These are phyloP conservation scores for Trogon surrucura DNA, from an alignment of 2,113 vertebrate species.

Conservation along the genomic window DNA sequence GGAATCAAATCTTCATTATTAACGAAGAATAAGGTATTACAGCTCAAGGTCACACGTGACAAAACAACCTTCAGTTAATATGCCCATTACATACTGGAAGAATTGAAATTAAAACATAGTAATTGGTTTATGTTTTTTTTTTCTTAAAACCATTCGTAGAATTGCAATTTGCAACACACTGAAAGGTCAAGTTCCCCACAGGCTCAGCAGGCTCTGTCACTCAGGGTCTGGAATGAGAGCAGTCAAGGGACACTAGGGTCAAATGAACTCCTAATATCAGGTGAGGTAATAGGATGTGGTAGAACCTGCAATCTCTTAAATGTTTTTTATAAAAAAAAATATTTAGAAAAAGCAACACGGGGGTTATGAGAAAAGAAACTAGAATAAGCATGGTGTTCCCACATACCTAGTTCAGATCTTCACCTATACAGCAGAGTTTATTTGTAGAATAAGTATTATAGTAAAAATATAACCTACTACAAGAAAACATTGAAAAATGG, in stretches of 20 bases:
- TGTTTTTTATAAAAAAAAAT: neutral
- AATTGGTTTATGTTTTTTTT: neutral
- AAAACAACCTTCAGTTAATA: neutral
- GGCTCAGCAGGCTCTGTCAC: neutral
- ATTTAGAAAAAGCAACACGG: neutral
- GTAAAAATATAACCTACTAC: neutral
- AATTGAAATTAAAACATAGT: neutral
- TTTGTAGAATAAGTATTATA: neutral
- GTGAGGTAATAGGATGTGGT: neutral
- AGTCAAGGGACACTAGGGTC: neutral
- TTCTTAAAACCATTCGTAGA: neutral
- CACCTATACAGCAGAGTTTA: neutral
- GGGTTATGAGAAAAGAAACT: neutral
- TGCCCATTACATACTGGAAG: neutral
- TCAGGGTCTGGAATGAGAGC: neutral
- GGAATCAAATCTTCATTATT: neutral
- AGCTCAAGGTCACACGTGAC: neutral
- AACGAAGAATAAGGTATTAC: neutral
- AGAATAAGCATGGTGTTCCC: neutral
- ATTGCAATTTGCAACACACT: neutral
- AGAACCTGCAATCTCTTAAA: neutral
- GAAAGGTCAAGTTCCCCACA: neutral
- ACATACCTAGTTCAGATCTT: neutral
- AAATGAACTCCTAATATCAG: neutral
- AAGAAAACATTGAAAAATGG: neutral